A percentile compares a stretch with the other conserved stretches of the same genome.
Conservation (phyloP, 2,888 invertebrate species). For the Hypselothyrea guttata region DNA sequence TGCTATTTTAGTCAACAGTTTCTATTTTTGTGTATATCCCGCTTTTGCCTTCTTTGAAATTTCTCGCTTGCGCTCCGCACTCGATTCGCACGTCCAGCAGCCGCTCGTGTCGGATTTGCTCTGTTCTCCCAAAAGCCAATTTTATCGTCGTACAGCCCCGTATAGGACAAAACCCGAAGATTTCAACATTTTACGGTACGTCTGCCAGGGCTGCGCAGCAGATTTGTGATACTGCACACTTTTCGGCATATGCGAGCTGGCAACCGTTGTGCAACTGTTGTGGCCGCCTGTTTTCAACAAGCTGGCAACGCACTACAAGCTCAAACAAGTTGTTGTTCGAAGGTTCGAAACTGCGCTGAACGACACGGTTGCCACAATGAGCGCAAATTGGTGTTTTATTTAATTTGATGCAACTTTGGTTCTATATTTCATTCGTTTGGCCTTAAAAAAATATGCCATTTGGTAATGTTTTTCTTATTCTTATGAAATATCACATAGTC, state of each 20-base stretch:
- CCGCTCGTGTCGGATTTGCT: slow-evolving; percentile 69
- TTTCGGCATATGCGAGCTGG: no score
- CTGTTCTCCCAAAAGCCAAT: slow-evolving; percentile 33
- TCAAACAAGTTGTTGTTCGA: no score
- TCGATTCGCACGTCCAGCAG: slow-evolving; percentile 76
- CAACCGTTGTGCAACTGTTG: no score
- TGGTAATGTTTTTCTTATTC: no score
- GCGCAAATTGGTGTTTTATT: no score
- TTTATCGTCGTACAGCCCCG: slow-evolving; percentile 23
- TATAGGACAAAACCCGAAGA: slow-evolving; percentile 12
- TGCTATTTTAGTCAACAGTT: slow-evolving; percentile 31
- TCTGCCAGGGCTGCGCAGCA: slow-evolving; percentile 11
- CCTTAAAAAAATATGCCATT: no score
- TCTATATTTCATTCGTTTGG: no score
- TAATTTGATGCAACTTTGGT: no score
- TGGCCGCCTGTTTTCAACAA: not conserved
- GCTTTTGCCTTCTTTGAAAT: slow-evolving; percentile 57
- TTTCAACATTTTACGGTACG: slow-evolving; percentile 13
- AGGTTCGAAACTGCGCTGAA: no score
- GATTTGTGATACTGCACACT: no score
- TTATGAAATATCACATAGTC: no score
- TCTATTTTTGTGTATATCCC: slow-evolving; percentile 21
- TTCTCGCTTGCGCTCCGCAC: slow-evolving; percentile 69
- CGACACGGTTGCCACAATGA: no score
- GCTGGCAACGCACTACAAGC: slow-evolving; percentile 44